Conservation (phyloP, 2,113 vertebrate genomes). For the Speoplatyrhinus poulsoni region DNA sequence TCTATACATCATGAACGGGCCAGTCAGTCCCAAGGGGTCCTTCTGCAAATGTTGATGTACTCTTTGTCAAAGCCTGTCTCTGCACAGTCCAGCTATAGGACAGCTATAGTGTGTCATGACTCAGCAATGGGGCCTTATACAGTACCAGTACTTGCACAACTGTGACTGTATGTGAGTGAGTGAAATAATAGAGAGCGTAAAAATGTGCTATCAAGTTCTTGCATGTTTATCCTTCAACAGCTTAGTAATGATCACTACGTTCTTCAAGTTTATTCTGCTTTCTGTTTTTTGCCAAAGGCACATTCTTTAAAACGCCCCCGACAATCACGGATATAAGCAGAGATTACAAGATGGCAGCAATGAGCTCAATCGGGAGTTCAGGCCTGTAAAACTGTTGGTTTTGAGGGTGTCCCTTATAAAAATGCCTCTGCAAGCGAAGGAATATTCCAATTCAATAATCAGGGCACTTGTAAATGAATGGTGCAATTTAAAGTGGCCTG, state of each 20-base stretch:
- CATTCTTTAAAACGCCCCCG: not conserved
- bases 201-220: not conserved
- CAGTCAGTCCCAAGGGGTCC: too few species aligned
- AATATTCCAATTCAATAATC: too few species aligned
- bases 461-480: too few species aligned
- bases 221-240: constrained; percentile 6
- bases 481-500: too few species aligned
- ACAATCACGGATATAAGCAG: not conserved
- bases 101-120: too few species aligned
- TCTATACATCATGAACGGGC: too few species aligned
- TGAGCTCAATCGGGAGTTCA: not conserved
- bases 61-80: too few species aligned
- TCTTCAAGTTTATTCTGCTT: constrained; percentile 7
- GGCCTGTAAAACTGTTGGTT: not conserved
- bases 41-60: too few species aligned
- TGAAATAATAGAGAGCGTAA: not conserved
- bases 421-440: not conserved
- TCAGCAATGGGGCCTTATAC: too few species aligned
- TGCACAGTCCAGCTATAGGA: too few species aligned
- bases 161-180: too few species aligned
- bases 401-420: not conserved
- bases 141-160: too few species aligned
- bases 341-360: not conserved
- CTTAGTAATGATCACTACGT: not conserved
- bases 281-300: not conserved